Base-by-base conservation (phyloP, 2,113 vertebrate genomes). In the Sander vitreus region DNA sequence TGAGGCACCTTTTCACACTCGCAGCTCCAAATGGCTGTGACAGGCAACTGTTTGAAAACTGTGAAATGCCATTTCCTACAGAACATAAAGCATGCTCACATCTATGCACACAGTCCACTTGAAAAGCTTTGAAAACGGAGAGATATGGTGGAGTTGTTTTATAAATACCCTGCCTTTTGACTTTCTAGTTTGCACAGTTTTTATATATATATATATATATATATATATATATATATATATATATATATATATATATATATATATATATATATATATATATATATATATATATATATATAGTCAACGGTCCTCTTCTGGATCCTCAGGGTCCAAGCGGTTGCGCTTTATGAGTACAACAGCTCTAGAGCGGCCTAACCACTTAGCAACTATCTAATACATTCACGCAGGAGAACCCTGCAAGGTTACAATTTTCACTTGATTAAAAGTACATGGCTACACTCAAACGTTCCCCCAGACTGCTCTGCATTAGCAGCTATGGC, bases 401-500 rank as follows among this genome's bases (percentile, higher is more conserved):
- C 30, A 54, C 68, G 15, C 27, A 36, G 9, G 21, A 85, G 23
- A 75, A 51, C 3, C 48, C 77, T 57, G 78, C n/a, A 9, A 75
- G 43, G 14, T 9, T 67, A 50, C 21, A 51, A 15, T 21, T 64
- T 70, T 50, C 27, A 50, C 33, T 3, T 6, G 23, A 50, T 60
- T 71, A 23, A 4, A 4, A 62, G 59, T 33, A 67, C 47, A 73
- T 15, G 53, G 80, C 55, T 36, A 27, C 53, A 48, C 70, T 69
- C 43, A 83, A 81, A 59, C n/a, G 64, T 77, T 87, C 76, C 71
- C 71, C 2, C 64, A 57, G 48, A 62, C 77, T 36, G 76, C 57
- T 73, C 21, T 23, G 69, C 67, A 75, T 81, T 74, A 62, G 65
- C 73, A 76, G 81, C 73, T 59, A 71, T 67, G 62, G 76, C 60